These are phyloP conservation scores for Marmota flaviventris DNA, from an alignment of 2,113 vertebrate species.

Conservation along the genomic window DNA sequence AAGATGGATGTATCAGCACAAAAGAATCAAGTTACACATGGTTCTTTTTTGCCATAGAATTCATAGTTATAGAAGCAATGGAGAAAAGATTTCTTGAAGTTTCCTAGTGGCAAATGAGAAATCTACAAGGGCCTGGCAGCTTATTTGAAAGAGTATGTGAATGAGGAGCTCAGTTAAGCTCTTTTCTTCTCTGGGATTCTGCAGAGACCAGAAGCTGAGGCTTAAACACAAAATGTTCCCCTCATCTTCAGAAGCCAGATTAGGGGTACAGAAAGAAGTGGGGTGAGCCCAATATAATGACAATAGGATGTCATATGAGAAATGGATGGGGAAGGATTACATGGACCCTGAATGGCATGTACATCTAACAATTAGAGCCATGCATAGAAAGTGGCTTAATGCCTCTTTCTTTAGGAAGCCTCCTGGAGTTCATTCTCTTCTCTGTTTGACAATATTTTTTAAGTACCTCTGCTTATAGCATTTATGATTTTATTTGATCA, in stretches of 20 bases:
- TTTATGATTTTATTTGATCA: not conserved
- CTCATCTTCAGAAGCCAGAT: not conserved
- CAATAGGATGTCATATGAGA: not conserved
- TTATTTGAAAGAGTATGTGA: not conserved
- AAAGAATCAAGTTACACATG: slow-evolving; percentile 8
- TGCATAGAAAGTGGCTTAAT: not conserved
- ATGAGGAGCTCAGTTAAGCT: not conserved
- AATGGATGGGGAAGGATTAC: not conserved
- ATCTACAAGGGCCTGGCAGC: not conserved
- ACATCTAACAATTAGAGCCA: not conserved
- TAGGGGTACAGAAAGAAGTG: not conserved
- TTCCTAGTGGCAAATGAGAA: slow-evolving; percentile 31
- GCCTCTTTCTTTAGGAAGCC: not conserved
- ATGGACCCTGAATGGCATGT: not conserved
- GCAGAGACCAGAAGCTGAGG: not conserved
- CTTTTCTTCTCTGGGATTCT: not conserved
- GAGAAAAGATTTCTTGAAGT: slow-evolving; percentile 18
- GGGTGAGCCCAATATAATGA: not conserved
- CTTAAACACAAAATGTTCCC: slow-evolving; percentile 19
- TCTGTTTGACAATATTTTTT: not conserved
- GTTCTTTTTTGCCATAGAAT: not conserved
- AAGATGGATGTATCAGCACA: not conserved
- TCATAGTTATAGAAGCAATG: not conserved
- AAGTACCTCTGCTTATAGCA: not conserved
- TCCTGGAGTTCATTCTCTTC: not conserved